Base-by-base conservation (phyloP, 2,797 vertebrate genomes). In the Rhinatrema bivittatum region DNA sequence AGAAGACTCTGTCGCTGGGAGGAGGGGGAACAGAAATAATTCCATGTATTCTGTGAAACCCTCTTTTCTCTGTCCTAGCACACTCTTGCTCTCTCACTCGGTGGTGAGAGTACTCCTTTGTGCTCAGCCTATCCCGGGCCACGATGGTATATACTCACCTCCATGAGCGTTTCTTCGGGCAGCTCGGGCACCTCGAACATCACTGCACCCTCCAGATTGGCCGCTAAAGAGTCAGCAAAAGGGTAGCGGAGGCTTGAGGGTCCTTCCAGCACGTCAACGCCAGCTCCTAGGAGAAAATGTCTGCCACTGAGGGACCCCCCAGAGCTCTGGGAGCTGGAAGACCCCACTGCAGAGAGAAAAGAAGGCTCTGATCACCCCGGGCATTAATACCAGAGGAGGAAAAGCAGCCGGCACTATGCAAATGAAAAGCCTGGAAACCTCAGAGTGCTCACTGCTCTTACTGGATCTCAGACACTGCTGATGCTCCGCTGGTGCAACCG, bases 101-200 rank as follows among this genome's bases (percentile, higher is more conserved):
- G n/a, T n/a, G n/a, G n/a, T n/a, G n/a, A n/a, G n/a, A n/a, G 9
- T 11, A 6, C 30, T 11, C 32, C 20, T 29, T 8, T 20, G n/a
- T n/a, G n/a, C n/a, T n/a, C n/a, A n/a, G n/a, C n/a, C n/a, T n/a
- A n/a, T n/a, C n/a, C n/a, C n/a, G n/a, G n/a, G n/a, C n/a, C n/a
- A 2, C 2, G 3, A 7, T 7, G 13, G 5, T 4, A 7, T 1
- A 4, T 1, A 30, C 81, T 61, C 62, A 97, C 96, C 90, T 97
- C 94, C 94, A 99, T 97, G 9, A 99, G 82, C 0, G 94, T 98
- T 40, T 99, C 95, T 53, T 93, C 93, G 0, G 90, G 91, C 12
- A 98, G 62, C 48, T 93, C 94, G 1, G 94, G 95, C 45, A 90
- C 91, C 45, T 91, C 86, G 17, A 98, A 95, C 0, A 86, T 81